Percentiles rank a stretch among this genome's conserved stretches.
Evolutionary conservation across 2,113 vertebrate genomes (phyloP).

Genomic region (Megaptera novaeangliae): DNA sequence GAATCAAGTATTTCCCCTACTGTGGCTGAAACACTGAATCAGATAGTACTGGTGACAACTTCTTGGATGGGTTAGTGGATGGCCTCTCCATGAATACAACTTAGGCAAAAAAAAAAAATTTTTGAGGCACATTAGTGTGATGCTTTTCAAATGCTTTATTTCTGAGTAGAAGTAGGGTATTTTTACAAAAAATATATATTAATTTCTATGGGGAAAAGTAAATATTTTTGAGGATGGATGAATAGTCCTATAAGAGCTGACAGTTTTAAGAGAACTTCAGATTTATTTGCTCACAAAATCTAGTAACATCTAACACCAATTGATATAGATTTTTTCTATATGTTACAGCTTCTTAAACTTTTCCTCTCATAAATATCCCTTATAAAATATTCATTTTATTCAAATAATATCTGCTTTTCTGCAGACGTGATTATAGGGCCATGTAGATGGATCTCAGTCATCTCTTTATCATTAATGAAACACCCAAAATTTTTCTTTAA

Average conservation of each 20-base stretch:
- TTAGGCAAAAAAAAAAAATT: neutral
- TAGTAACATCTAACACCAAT: neutral
- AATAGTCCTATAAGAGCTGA: neutral
- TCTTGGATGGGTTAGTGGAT: neutral
- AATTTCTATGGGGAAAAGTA: neutral
- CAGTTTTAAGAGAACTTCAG: neutral
- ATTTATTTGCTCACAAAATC: slow-evolving; percentile 6
- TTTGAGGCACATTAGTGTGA: neutral
- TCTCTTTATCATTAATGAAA: neutral
- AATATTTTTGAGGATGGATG: neutral
- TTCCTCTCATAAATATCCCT: neutral
- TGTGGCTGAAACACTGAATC: neutral
- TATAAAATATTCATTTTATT: slow-evolving; percentile 14
- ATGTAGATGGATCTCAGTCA: neutral
- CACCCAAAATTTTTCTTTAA: neutral
- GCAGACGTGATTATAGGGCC: neutral
- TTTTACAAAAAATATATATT: neutral
- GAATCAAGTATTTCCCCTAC: neutral
- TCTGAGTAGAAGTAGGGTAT: neutral
- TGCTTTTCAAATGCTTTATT: neutral
- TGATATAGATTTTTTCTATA: neutral
- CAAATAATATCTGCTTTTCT: neutral
- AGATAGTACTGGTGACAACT: neutral
- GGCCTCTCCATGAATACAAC: neutral
- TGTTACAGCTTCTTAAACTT: neutral